Conservation (phyloP, 2,113 vertebrate genomes). For the Trochalopteron elliotii region DNA sequence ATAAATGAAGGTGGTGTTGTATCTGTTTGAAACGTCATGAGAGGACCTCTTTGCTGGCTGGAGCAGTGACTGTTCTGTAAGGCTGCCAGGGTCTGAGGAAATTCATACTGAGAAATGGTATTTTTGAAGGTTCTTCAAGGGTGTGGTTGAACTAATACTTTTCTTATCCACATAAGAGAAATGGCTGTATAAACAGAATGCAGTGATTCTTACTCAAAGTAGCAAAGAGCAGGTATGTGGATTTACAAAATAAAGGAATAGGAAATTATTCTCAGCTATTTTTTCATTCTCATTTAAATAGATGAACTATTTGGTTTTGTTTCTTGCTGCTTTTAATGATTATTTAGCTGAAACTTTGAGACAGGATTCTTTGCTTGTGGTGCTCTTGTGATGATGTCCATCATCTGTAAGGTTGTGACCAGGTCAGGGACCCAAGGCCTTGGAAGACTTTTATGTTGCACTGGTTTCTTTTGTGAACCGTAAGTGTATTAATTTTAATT, state of each 20-base stretch:
- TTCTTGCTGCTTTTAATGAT: background rate
- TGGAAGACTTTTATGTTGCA: background rate
- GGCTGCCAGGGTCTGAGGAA: background rate
- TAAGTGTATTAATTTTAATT: background rate
- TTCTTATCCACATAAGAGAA: background rate
- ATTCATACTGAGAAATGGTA: background rate
- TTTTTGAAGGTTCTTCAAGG: slow-evolving; percentile 16
- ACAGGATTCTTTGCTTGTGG: background rate
- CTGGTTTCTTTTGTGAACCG: background rate
- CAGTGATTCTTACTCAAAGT: background rate
- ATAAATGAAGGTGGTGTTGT: background rate
- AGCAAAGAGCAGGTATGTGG: background rate
- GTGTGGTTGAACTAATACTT: background rate
- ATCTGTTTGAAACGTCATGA: background rate
- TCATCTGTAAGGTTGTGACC: accelerated
- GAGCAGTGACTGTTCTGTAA: background rate
- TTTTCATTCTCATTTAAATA: background rate
- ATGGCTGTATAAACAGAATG: background rate
- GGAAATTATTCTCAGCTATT: background rate
- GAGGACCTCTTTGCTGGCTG: background rate
- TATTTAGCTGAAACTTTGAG: background rate
- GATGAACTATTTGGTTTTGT: background rate
- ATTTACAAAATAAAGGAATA: background rate
- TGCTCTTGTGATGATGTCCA: background rate
- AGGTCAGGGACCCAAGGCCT: background rate